Percentiles rank a stretch among this genome's conserved stretches.
Conservation (phyloP, 2,113 vertebrate species). For the Emydura subglobosa region DNA sequence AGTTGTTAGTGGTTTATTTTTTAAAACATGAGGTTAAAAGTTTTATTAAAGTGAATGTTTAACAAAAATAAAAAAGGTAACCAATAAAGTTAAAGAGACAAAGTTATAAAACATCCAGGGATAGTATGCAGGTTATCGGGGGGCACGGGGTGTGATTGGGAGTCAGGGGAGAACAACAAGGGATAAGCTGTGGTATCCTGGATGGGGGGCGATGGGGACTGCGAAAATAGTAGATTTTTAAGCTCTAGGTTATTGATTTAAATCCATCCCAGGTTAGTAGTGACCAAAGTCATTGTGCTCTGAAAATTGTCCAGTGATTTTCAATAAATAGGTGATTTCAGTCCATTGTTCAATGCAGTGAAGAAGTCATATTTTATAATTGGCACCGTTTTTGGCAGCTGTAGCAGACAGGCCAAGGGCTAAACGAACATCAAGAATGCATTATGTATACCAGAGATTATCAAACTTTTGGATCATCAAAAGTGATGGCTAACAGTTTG, state of each 20-base stretch:
- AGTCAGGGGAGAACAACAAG: too few species aligned
- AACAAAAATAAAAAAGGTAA: too few species aligned
- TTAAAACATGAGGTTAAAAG: not conserved
- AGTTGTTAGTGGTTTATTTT: not conserved
- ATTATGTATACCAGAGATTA: not conserved
- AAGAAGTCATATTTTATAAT: slow-evolving; percentile 4
- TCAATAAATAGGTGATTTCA: slow-evolving; percentile 20
- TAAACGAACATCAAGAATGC: slow-evolving; percentile 3
- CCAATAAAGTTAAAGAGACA: too few species aligned
- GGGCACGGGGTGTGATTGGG: too few species aligned
- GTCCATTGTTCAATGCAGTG: not conserved
- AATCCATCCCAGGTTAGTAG: not conserved
- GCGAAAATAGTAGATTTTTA: not conserved
- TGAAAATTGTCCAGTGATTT: not conserved
- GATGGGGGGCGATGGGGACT: too few species aligned
- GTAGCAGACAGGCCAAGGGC: not conserved
- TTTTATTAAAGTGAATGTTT: too few species aligned
- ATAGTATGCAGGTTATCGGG: too few species aligned
- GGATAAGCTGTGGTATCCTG: too few species aligned
- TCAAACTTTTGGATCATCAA: not conserved
- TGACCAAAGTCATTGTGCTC: slow-evolving; percentile 33
- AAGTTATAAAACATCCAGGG: too few species aligned
- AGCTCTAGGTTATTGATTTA: not conserved
- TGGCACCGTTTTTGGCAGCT: not conserved
- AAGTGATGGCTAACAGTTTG: not conserved